phyloP scores from a whole-genome alignment of 1,140 invertebrate species.

The Nilaparvata lugens region DNA sequence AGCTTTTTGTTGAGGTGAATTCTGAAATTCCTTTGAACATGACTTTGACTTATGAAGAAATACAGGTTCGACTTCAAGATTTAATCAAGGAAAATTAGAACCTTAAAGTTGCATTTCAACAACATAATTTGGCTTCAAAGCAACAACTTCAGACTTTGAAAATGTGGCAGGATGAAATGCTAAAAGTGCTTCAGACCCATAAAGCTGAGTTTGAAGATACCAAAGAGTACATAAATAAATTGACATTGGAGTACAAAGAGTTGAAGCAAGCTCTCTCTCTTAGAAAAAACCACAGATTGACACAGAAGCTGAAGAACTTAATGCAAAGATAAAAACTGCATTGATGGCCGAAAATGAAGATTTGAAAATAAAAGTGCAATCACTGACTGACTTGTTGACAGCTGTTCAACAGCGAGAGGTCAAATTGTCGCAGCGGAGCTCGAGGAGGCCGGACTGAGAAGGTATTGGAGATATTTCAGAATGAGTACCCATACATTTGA shows the following conservation, averaged over 20 bases:
- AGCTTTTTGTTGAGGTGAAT: no score
- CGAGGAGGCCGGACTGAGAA: no score
- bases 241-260: neutral
- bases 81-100: neutral
- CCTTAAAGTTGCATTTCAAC: slow-evolving; percentile 8
- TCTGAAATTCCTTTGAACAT: neutral
- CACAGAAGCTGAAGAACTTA: no score
- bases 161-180: slow-evolving; percentile 24
- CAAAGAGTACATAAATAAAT: slow-evolving; percentile 13
- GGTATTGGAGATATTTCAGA: no score
- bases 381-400: no score
- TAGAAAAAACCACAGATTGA: neutral
- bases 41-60: neutral
- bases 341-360: no score
- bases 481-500: no score
- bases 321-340: no score
- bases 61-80: neutral
- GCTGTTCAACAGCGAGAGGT: no score
- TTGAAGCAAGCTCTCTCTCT: neutral
- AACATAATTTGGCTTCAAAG: slow-evolving; percentile 28
- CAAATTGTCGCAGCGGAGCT: no score
- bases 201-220: slow-evolving; percentile 22
- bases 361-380: no score
- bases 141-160: slow-evolving; percentile 25
- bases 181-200: slow-evolving; percentile 15